Base-by-base conservation (phyloP, 2,888 invertebrate genomes). In the Nomada ruficornis region DNA sequence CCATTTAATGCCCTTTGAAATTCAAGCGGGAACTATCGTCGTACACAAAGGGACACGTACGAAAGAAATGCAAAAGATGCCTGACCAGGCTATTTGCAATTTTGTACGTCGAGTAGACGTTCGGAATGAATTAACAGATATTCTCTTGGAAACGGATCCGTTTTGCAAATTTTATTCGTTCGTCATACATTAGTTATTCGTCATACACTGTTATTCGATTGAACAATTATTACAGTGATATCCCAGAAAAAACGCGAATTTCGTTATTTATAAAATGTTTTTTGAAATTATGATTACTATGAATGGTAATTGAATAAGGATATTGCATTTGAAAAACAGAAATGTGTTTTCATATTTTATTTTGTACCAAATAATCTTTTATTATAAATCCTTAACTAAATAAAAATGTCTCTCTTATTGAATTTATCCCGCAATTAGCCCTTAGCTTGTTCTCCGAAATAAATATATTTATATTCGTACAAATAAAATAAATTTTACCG, bases 11-110 rank as follows among this genome's bases (percentile, higher is more conserved):
- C 77, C 20, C n/a, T 77, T 80, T 71, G 67, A 67, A 68, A 78
- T 73, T 80, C 68, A 64, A 69, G 36, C 64, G 47, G 15, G 3
- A 18, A 50, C 36, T 64, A 20, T 20, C 20, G n/a, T 23, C 11
- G 54, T 42, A 36, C 54, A 23, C 63, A 62, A 57, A 70, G 54
- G 52, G 23, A n/a, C 42, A 10, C 36, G 36, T 62, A 52, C 44
- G 55, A 77, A 78, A 72, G 72, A 77, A 72, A 77, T 57, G 72
- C 68, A 57, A 80, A 80, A 42, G 47, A 67, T 29, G 26, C 29
- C 26, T 44, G 67, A 59, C 52, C 50, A 11, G 26, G 50, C 29
- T 20, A 44, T 20, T 62, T 64, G 52, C 63, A 42, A 68, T 55
- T 77, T 67, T 50, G 36, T 50, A 29, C 52, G 13, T 10, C 2